Evolutionary conservation across 2,888 invertebrate genomes (phyloP).

Genomic region (Agrenia bidenticulata): DNA sequence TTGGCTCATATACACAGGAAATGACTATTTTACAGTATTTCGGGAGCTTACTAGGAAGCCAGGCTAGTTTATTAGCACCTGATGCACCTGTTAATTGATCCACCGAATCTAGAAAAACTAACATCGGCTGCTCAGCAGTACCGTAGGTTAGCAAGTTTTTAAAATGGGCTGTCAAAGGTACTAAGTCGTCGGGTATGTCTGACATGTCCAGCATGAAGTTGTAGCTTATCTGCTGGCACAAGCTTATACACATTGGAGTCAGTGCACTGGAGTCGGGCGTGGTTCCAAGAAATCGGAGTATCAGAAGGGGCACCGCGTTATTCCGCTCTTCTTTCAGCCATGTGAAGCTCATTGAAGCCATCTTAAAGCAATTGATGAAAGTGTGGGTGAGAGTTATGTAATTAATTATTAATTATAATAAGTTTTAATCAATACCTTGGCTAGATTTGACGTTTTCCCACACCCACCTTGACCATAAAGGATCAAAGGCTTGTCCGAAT

Average conservation of each 20-base stretch:
- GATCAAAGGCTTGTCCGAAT: slow-evolving; percentile 83
- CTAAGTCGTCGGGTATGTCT: slow-evolving; percentile 92
- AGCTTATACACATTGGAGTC: slow-evolving; percentile 89
- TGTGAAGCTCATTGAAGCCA: slow-evolving; percentile 71
- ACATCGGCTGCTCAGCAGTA: slow-evolving; percentile 76
- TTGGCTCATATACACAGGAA: slow-evolving; percentile 84
- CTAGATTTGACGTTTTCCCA: slow-evolving; percentile 92
- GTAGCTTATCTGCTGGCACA: slow-evolving; percentile 94
- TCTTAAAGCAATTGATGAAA: no score
- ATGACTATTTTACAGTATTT: slow-evolving; percentile 84
- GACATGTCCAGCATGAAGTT: slow-evolving; percentile 89
- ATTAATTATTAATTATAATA: not conserved
- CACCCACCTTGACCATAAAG: slow-evolving; percentile 95
- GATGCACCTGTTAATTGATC: slow-evolving; percentile 94
- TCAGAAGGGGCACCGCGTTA: slow-evolving; percentile 74
- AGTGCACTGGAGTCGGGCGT: slow-evolving; percentile 95
- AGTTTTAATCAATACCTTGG: no score
- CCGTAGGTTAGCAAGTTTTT: slow-evolving; percentile 87
- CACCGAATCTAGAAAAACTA: slow-evolving; percentile 91
- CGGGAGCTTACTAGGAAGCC: slow-evolving; percentile 90
- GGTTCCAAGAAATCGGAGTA: slow-evolving; percentile 91
- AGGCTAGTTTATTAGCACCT: slow-evolving; percentile 91
- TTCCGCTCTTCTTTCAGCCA: slow-evolving; percentile 68
- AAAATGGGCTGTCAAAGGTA: slow-evolving; percentile 92
- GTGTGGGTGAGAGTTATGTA: not conserved